A percentile compares a stretch with the other conserved stretches of the same genome.
Conservation (phyloP, 2,797 vertebrate species). For the Hydrophis major region DNA sequence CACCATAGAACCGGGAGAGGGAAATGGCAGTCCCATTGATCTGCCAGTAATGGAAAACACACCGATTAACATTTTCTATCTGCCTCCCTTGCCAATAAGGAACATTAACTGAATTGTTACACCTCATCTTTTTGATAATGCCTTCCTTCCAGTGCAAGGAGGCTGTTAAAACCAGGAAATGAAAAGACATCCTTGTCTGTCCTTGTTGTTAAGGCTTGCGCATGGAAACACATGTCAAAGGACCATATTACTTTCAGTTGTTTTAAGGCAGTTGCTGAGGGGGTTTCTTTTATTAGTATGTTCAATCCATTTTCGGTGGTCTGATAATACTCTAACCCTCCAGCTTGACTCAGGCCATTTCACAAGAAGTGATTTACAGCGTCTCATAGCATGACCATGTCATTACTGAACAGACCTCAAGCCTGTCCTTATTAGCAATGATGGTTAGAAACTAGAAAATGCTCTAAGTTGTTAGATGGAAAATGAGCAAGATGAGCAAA, state of each 20-base stretch:
- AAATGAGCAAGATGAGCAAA: background rate
- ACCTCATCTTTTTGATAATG: background rate
- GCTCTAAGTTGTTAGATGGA: background rate
- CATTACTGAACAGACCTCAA: background rate
- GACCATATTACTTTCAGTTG: background rate
- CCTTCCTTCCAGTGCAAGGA: background rate
- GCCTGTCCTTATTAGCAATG: background rate
- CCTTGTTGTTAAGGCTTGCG: background rate
- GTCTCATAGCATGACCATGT: background rate
- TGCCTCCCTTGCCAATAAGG: constrained; percentile 1
- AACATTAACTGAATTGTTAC: constrained; percentile 10
- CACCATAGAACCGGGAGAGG: background rate
- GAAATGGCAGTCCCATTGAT: constrained; percentile 5
- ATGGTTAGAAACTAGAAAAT: background rate
- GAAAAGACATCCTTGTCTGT: background rate
- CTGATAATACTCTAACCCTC: background rate
- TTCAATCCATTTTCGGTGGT: background rate
- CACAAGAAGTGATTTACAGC: background rate
- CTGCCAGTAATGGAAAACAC: background rate
- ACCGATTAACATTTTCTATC: background rate
- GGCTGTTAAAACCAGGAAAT: background rate
- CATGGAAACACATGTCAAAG: background rate
- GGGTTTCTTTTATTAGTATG: background rate
- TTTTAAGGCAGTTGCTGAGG: background rate
- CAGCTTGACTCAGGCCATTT: background rate